These are phyloP conservation scores for Phoxinus phoxinus DNA, from an alignment of 2,113 vertebrate genomes.

Conservation along the genomic window DNA sequence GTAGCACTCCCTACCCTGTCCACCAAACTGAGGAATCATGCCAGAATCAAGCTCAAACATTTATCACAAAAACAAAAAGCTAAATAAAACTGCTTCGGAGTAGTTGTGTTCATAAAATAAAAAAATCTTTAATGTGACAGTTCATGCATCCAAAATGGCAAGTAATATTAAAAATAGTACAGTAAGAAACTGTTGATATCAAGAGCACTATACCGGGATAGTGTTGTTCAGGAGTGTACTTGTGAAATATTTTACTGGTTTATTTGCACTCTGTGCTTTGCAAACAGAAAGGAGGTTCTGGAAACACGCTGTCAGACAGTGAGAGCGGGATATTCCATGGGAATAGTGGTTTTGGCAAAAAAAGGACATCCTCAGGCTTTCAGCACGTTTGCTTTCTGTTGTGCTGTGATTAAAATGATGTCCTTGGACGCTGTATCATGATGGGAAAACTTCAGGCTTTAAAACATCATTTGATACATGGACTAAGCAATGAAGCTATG, in stretches of 20 bases:
- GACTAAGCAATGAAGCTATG: neutral
- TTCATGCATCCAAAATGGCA: neutral
- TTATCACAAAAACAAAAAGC: neutral
- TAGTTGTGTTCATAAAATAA: neutral
- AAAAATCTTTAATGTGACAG: neutral
- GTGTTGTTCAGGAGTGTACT: constrained; percentile 7
- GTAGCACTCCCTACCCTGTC: constrained; percentile 23
- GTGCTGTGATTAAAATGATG: neutral
- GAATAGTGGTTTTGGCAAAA: constrained; percentile 33
- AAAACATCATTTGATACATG: neutral
- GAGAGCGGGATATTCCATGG: constrained; percentile 2
- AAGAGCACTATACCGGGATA: neutral
- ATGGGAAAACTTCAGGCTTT: neutral
- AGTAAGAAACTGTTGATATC: neutral
- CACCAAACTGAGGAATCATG: neutral
- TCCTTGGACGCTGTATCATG: constrained; percentile 4
- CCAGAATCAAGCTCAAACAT: neutral
- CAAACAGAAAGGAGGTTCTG: constrained; percentile 9
- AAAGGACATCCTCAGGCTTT: neutral
- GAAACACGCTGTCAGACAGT: neutral
- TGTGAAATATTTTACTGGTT: constrained; percentile 17
- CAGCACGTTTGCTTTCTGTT: constrained; percentile 16
- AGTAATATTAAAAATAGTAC: neutral
- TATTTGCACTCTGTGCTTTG: constrained; percentile 18
- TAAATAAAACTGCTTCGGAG: neutral